Conservation (phyloP, 2,888 invertebrate genomes). For the Herminia tarsipennalis region DNA sequence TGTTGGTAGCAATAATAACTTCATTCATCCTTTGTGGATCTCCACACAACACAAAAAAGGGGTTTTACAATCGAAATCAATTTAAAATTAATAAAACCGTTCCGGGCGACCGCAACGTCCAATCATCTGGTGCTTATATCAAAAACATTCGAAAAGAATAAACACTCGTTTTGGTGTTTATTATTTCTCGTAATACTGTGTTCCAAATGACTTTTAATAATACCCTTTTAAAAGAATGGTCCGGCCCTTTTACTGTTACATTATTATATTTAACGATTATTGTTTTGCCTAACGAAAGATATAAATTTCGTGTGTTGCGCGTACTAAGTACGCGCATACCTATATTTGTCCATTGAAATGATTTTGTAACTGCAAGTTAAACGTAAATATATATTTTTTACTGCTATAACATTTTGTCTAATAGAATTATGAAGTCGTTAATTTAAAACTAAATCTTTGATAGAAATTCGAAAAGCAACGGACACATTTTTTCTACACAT, state of each 20-base stretch:
- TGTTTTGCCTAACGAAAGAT: conserved; percentile 28
- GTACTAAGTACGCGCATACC: too few relatives aligned
- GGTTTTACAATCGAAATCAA: conserved; percentile 54
- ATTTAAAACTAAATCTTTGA: too few relatives aligned
- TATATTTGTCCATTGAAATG: too few relatives aligned
- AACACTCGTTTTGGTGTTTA: conserved; percentile 55
- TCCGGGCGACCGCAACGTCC: conserved; percentile 51
- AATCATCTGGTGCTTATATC: conserved; percentile 52
- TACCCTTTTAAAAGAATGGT: conserved; percentile 51
- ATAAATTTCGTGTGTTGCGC: conserved; percentile 25
- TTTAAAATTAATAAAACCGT: conserved; percentile 59
- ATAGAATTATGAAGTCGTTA: too few relatives aligned
- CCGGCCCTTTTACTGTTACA: conserved; percentile 57
- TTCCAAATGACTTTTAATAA: conserved; percentile 62
- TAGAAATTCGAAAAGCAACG: conserved; percentile 9
- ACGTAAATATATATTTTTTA: too few relatives aligned
- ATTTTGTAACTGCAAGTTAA: too few relatives aligned
- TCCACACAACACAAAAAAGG: conserved; percentile 42
- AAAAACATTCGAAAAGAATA: conserved; percentile 53
- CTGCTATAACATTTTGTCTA: too few relatives aligned
- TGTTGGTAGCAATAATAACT: conserved; percentile 52
- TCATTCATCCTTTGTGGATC: conserved; percentile 49
- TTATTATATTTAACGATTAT: conserved; percentile 34
- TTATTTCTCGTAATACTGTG: conserved; percentile 53
- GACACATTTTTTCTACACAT: conserved; percentile 21